Evolutionary conservation across 2,113 vertebrate species (phyloP), one percentile per base, ranked within the genome.

Genomic region (Trichomycterus rosablanca): DNA sequence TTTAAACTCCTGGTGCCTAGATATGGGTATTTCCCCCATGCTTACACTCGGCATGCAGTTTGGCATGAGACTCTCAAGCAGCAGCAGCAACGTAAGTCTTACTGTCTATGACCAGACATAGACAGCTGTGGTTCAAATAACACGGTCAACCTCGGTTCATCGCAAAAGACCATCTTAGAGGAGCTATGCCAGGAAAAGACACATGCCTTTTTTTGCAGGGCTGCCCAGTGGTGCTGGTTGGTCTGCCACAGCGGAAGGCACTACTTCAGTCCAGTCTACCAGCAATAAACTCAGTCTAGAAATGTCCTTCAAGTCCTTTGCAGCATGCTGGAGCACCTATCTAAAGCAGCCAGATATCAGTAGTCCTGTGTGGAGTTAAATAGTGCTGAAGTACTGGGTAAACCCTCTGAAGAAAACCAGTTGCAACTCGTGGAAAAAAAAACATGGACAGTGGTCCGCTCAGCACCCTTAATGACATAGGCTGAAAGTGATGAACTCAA

Each of bases 31-130:
- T 18, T 5, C 12, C 39, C 23, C 30, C 30, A 52, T 35, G 20
- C 44, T 57, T 28, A 14, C 30, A 66, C 51, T 54, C 43, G 30
- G 57, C 60, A 46, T 64, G 61, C 49, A 42, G 30, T 59, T 63
- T 55, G 34, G 55, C 56, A 61, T 44, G 69, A 71, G 63, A 58
- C 49, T 52, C 37, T 55, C 63, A 45, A 66, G 63, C 69, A 71
- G 63, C 69, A 67, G 48, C 53, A 15, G 54, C 63, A 35, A 34
- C 19, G 56, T 52, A 15, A 45, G 52, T n/a, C 26, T 30, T 18
- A 51, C 34, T 43, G 59, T 58, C 51, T 22, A 24, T n/a, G 39
- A 63, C n/a, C n/a, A n/a, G n/a, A n/a, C n/a, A n/a, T n/a, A n/a
- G n/a, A n/a, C n/a, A n/a, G n/a, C n/a, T n/a, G n/a, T n/a, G n/a